Base-by-base conservation (phyloP, 2,888 invertebrate genomes). In the Drosophila paramelanica region DNA sequence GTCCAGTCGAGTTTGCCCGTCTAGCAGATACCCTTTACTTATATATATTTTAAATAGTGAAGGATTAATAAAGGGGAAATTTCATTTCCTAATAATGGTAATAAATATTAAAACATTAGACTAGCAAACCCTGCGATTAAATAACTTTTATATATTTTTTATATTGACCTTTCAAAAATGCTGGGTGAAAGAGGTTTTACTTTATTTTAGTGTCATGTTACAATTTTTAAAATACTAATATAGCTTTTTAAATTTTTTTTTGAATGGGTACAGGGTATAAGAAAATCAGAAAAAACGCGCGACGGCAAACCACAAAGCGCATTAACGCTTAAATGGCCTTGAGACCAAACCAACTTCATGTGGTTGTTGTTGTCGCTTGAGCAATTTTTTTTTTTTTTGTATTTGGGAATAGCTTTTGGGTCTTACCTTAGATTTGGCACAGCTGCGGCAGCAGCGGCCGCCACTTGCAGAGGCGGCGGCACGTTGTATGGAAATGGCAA, bases 401-500 rank as follows among this genome's bases (percentile, higher is more conserved):
- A 38, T 31, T 47, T 31, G 25, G 31, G 39, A 13, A 10, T 38
- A 50, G 13, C 23, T 27, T 46, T 14, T 14, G 14, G 53, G 47
- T 72, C 90, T 91, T 80, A 92, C 92, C 92, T 92, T 90, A 92
- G 81, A 89, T 91, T 92, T 84, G 92, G 91, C 83, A 92, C 91
- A 68, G 92, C 92, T 83, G 90, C 90, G 59, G 92, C 90, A 66
- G 91, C 91, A 47, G 92, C 90, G 57, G 92, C 91, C 65, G 91
- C 90, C 49, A 92, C 92, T 87, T 92, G 92, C 57, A 95, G 94
- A 81, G 95, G 95, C 91, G 95, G 95, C 89, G 95, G 95, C 91
- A 95, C 95, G 93, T 94, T 95, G 93, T 95, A 95, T 87, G 95
- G 94, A 92, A 94, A 95, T 92, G 95, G 94, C 93, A 95, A 94